Evolutionary conservation across 2,888 invertebrate genomes (phyloP).

Genomic region (Pandemis corylana): DNA sequence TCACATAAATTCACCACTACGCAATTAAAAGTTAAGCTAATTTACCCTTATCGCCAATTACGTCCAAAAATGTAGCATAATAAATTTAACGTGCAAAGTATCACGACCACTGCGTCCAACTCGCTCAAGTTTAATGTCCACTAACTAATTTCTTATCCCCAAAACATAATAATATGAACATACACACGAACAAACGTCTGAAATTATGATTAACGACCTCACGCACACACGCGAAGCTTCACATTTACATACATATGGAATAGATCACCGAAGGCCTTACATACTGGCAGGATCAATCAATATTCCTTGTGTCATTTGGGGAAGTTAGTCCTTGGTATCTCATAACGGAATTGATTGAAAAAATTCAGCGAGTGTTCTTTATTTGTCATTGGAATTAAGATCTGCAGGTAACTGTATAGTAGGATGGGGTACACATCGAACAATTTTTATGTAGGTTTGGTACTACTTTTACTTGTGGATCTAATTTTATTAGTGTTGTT

Average conservation of each 20-base stretch:
- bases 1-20: no score
- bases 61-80: neutral
- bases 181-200: slow-evolving; percentile 83
- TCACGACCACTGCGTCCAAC: slow-evolving; percentile 52
- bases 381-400: neutral
- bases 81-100: neutral
- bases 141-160: slow-evolving; percentile 86
- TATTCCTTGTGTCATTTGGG: slow-evolving; percentile 59
- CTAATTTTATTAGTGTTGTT: no score
- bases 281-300: slow-evolving; percentile 67
- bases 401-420: no score
- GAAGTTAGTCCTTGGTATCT: slow-evolving; percentile 24
- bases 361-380: neutral
- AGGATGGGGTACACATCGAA: no score
- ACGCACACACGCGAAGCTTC: slow-evolving; percentile 66
- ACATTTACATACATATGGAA: slow-evolving; percentile 64
- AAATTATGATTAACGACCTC: slow-evolving; percentile 85
- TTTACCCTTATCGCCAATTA: neutral
- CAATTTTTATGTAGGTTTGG: no score
- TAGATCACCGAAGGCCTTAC: slow-evolving; percentile 73
- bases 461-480: no score
- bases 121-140: slow-evolving; percentile 82
- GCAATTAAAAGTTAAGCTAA: neutral
- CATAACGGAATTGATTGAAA: neutral
- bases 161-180: slow-evolving; percentile 85